A percentile compares a stretch with the other conserved stretches of the same genome.
Conservation (phyloP, 1,140 invertebrate species). For the Colletes latitarsis region DNA sequence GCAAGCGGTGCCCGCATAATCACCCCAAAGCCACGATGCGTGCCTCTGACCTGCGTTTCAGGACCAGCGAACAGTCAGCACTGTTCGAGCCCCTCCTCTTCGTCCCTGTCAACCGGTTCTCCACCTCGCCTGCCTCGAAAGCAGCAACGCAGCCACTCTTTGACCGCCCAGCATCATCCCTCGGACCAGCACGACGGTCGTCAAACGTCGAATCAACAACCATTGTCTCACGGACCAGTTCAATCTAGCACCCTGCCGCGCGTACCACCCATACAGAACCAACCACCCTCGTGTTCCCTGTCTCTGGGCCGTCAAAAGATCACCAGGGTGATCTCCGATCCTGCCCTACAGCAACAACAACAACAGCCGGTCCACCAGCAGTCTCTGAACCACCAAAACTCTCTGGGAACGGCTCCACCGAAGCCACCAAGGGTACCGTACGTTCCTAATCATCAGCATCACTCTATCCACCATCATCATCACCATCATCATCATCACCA, state of each 20-base stretch:
- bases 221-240: slow-evolving; percentile 39
- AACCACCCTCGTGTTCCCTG: slow-evolving; percentile 74
- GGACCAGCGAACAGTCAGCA: slow-evolving; percentile 63
- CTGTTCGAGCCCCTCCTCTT: slow-evolving; percentile 73
- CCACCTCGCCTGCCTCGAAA: slow-evolving; percentile 74
- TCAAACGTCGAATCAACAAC: slow-evolving; percentile 54
- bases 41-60: slow-evolving; percentile 70
- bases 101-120: slow-evolving; percentile 73
- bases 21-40: slow-evolving; percentile 75
- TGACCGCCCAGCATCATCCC: slow-evolving; percentile 72
- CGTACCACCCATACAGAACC: slow-evolving; percentile 73
- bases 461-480: slow-evolving; percentile 68
- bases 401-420: slow-evolving; percentile 83
- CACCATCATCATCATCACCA: slow-evolving; percentile 72
- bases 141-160: slow-evolving; percentile 76
- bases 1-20: slow-evolving; percentile 92
- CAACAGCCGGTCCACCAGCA: slow-evolving; percentile 64
- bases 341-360: slow-evolving; percentile 70
- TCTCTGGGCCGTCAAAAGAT: slow-evolving; percentile 78
- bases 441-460: slow-evolving; percentile 65
- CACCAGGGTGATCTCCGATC: slow-evolving; percentile 76
- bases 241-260: slow-evolving; percentile 77
- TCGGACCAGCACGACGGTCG: slow-evolving; percentile 57
- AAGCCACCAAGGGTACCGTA: slow-evolving; percentile 87
- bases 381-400: slow-evolving; percentile 64